These are phyloP conservation scores for Emmelina monodactyla DNA, from an alignment of 2,888 invertebrate species.

Conservation along the genomic window DNA sequence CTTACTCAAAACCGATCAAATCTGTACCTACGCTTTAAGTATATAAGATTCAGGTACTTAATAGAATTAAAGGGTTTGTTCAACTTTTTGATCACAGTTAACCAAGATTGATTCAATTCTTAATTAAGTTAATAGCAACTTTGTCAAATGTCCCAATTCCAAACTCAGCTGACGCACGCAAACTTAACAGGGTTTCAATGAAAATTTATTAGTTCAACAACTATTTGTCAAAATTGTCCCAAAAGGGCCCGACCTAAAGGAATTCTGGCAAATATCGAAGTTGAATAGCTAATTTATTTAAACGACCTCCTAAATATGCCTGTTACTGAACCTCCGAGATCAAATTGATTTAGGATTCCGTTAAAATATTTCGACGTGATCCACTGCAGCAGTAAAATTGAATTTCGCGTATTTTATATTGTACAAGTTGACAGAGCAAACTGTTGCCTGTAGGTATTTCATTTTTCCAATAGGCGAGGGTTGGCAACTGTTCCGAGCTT, in stretches of 20 bases:
- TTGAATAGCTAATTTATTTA: constrained; percentile 47
- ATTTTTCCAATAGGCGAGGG: constrained; percentile 47
- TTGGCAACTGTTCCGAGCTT: constrained; percentile 44
- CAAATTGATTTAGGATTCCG: not conserved
- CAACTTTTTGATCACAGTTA: constrained; percentile 53
- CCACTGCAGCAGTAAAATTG: not conserved
- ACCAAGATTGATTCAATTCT: constrained; percentile 53
- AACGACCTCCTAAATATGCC: constrained; percentile 21
- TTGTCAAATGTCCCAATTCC: constrained; percentile 47
- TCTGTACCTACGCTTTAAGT: no score
- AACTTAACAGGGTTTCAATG: constrained; percentile 57
- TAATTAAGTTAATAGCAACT: constrained; percentile 56
- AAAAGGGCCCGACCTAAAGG: constrained; percentile 32
- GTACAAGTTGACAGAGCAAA: constrained; percentile 29
- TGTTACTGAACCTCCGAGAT: not conserved
- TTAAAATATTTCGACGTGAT: not conserved
- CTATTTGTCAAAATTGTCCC: constrained; percentile 62
- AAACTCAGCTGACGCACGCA: constrained; percentile 39
- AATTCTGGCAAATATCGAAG: constrained; percentile 46
- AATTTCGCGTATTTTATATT: not conserved
- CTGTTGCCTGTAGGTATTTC: constrained; percentile 49
- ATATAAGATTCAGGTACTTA: no score
- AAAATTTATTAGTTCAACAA: constrained; percentile 58
- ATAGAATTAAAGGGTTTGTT: no score
- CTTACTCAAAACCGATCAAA: no score